A percentile compares a stretch with the other conserved stretches of the same genome.
Evolutionary conservation across 2,113 vertebrate genomes (phyloP).

Genomic region (Hypomesus transpacificus): DNA sequence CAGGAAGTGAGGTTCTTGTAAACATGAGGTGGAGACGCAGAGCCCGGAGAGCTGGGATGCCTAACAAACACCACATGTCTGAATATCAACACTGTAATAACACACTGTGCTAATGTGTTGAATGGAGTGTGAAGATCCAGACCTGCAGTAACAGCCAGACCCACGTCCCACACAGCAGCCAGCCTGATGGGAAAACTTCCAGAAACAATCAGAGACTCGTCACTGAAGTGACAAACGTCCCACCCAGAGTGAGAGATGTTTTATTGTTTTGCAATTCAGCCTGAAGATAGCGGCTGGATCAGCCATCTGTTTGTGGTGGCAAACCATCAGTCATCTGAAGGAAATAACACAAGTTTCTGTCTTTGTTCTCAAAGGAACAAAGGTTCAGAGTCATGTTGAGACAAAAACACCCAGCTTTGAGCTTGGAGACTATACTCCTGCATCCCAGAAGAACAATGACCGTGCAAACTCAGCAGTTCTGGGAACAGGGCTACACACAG

Average conservation of each 20-base stretch:
- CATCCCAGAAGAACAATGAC: conserved; percentile 1
- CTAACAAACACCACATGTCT: too few species aligned
- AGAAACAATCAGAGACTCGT: too few species aligned
- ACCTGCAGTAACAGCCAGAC: neutral
- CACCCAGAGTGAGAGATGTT: too few species aligned
- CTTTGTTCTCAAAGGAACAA: neutral
- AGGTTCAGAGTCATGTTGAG: conserved; percentile 1
- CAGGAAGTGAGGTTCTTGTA: too few species aligned
- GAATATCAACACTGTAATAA: too few species aligned
- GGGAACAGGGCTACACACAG: conserved; percentile 5
- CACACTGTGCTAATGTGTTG: too few species aligned
- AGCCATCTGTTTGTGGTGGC: neutral
- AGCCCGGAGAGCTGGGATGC: neutral
- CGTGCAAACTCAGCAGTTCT: conserved; percentile 18
- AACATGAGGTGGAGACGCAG: neutral
- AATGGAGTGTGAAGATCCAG: too few species aligned
- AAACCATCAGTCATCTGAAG: neutral
- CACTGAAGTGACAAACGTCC: too few species aligned
- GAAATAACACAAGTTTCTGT: too few species aligned
- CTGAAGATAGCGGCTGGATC: neutral
- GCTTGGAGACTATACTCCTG: conserved; percentile 10
- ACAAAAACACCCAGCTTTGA: conserved; percentile 16
- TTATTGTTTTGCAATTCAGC: too few species aligned
- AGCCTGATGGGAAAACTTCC: neutral
- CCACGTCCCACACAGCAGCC: neutral